Percentiles rank a stretch among this genome's conserved stretches.
Conservation (phyloP, 2,113 vertebrate species). For the Calyptomena viridis region DNA sequence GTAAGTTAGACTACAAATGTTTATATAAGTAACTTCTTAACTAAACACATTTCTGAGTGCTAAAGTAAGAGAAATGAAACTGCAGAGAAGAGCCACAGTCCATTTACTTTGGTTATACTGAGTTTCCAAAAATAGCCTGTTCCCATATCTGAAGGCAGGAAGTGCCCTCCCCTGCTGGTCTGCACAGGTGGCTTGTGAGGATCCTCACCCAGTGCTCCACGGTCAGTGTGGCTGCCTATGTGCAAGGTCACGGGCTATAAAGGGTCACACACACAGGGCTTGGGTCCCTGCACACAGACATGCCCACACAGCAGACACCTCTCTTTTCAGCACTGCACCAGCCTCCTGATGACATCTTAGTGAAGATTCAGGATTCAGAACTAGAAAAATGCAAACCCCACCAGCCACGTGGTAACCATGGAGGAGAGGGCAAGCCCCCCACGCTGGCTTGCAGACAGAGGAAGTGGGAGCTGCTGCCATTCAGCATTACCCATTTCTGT, state of each 20-base stretch:
- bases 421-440: background rate
- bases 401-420: background rate
- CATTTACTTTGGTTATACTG: background rate
- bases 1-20: background rate
- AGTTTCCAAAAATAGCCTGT: background rate
- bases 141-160: background rate
- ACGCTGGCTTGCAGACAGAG: rapidly evolving
- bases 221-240: rapidly evolving
- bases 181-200: background rate
- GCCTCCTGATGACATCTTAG: background rate
- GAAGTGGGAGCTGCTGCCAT: background rate
- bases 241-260: background rate
- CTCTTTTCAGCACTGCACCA: background rate
- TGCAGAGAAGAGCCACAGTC: background rate
- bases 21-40: background rate
- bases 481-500: background rate
- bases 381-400: background rate
- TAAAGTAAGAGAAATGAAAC: background rate
- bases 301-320: rapidly evolving
- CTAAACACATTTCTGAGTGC: background rate
- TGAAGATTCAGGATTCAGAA: background rate
- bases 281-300: rapidly evolving
- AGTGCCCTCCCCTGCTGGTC: background rate
- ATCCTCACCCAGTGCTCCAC: background rate
- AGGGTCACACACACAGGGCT: background rate